phyloP scores from a whole-genome alignment of 2,888 invertebrate species.

The Tryphoninae sp. region DNA sequence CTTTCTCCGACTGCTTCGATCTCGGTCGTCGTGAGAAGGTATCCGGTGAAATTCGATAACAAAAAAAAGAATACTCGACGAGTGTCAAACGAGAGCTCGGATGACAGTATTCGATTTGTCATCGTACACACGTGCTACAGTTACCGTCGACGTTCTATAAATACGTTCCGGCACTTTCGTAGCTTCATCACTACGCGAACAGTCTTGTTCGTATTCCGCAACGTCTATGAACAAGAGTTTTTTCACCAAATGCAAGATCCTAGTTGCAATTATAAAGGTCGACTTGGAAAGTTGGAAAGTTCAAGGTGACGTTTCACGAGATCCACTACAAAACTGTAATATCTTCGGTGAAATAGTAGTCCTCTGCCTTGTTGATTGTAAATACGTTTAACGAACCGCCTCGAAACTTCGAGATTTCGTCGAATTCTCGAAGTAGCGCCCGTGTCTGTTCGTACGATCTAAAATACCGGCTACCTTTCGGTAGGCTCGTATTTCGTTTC shows the following conservation, averaged over 20 bases:
- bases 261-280: not conserved
- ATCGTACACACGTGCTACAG: conserved; percentile 38
- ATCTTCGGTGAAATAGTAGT: not conserved
- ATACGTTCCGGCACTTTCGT: conserved; percentile 11
- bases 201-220: not conserved
- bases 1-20: conserved; percentile 18
- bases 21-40: not conserved
- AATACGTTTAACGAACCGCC: too few species aligned
- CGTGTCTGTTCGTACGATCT: not conserved
- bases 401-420: too few species aligned
- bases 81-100: conserved; percentile 21
- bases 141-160: conserved; percentile 2
- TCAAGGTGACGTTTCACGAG: not conserved
- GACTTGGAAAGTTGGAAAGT: conserved; percentile 25
- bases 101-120: conserved; percentile 52
- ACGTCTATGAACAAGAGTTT: not conserved
- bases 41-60: conserved; percentile 19
- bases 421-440: too few species aligned
- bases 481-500: not conserved
- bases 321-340: not conserved
- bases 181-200: conserved; percentile 16
- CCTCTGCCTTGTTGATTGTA: not conserved
- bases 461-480: not conserved
- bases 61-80: conserved; percentile 25
- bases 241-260: not conserved